These are phyloP conservation scores for Otolemur crassicaudatus DNA, from an alignment of 2,797 vertebrate species.

Conservation along the genomic window DNA sequence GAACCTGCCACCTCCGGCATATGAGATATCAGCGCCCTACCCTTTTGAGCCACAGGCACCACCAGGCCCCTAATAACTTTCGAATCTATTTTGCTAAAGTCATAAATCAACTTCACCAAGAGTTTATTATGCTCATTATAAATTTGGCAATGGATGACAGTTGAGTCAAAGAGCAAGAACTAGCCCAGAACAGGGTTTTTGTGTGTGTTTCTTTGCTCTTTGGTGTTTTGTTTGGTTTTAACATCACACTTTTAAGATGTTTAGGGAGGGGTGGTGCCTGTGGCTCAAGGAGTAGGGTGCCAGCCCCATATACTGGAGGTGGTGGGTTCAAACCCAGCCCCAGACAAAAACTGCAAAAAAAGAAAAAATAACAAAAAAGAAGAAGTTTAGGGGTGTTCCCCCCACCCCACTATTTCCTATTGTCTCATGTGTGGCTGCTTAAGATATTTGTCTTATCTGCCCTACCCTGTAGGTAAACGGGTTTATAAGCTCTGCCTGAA, in stretches of 20 bases:
- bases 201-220: neutral
- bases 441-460: neutral
- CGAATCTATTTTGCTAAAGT: conserved; percentile 50
- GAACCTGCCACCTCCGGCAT: too few relatives aligned
- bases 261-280: too few relatives aligned
- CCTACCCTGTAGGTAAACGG: neutral
- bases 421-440: neutral
- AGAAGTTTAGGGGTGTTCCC: neutral
- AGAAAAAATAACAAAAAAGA: too few relatives aligned
- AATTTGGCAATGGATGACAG: neutral
- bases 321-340: too few relatives aligned
- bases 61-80: neutral
- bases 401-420: neutral
- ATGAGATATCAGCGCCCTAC: too few relatives aligned
- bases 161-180: neutral
- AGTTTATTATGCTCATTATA: neutral
- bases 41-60: too few relatives aligned
- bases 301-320: too few relatives aligned
- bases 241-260: neutral
- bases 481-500: neutral
- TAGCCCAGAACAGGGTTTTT: neutral
- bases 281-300: too few relatives aligned
- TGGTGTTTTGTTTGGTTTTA: neutral
- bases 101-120: neutral
- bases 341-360: too few relatives aligned